Conservation (phyloP, 2,113 vertebrate species). For the Megaleporinus macrocephalus region DNA sequence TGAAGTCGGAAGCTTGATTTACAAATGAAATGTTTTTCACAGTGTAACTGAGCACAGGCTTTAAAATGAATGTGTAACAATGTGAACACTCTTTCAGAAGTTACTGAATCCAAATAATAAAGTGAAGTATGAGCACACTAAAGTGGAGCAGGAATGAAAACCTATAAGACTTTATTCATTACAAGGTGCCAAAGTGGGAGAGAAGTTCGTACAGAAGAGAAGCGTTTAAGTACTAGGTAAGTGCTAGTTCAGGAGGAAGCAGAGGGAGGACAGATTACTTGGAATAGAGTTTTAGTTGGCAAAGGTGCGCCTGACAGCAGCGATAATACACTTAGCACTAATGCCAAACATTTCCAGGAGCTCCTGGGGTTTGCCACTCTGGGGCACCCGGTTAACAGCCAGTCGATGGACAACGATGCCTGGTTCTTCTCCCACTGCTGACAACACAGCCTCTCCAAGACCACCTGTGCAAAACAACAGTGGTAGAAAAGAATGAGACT, state of each 20-base stretch:
- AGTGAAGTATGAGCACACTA: background rate
- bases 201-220: conserved; percentile 10
- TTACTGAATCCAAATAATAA: conserved; percentile 1
- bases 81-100: background rate
- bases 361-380: conserved; percentile 82
- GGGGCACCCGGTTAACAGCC: conserved; percentile 79
- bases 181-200: background rate
- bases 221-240: conserved; percentile 9
- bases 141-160: background rate
- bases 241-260: background rate
- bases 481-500: background rate
- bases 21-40: background rate
- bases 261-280: background rate
- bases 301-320: conserved; percentile 77
- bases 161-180: background rate
- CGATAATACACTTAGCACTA: conserved; percentile 79
- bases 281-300: conserved; percentile 70
- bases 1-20: background rate
- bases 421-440: conserved; percentile 79
- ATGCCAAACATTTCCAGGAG: conserved; percentile 84
- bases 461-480: conserved; percentile 73
- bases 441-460: conserved; percentile 84
- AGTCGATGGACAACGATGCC: conserved; percentile 80
- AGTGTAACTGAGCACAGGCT: background rate
- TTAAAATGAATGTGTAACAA: background rate